Evolutionary conservation across 1,140 invertebrate genomes (phyloP), one percentile per base, ranked within the genome.

Genomic region (Bombus pascuorum): DNA sequence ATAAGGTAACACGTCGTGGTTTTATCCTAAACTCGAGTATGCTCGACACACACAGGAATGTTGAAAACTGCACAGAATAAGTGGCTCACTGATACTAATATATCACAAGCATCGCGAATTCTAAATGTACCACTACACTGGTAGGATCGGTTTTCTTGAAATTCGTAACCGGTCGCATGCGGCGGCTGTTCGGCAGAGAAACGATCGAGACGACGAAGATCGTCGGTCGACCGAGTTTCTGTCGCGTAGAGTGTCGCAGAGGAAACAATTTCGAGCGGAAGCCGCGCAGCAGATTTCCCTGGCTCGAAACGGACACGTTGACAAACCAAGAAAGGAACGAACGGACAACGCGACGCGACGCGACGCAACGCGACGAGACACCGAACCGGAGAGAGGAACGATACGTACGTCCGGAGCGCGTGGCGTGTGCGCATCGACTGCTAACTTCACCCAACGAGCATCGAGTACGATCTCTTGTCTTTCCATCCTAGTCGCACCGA

Each of bases 361-460:
- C 32, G 32, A 32, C 32, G 32, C 32, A 32, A 32, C 81, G 71
- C 71, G 74, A 72, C 34, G 28, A 37, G 15, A 71, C 73, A 59
- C 68, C 34, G 34, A 12, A 62, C 10, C 59, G 59, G 57, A 80
- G 88, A 87, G 82, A 83, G 81, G 32, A 70, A 86, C 65, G 74
- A 77, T 59, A 79, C 78, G 81, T 81, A 87, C 91, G 93, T 94
- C 94, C 94, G 93, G 90, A 93, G 85, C 92, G 93, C 91, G 92
- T 94, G 91, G 91, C 91, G 94, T 93, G 94, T 94, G 93, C 95
- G 94, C 94, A 92, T 94, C 94, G 94, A 95, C 95, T 95, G 92
- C 92, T 93, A 94, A 94, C 91, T 93, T 93, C 91, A 85, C 91
- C 91, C 90, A 86, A 90, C 87, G 91, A 92, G 91, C 89, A 89